Evolutionary conservation across 2,113 vertebrate genomes (phyloP).

Genomic region (Taurulus bubalis): DNA sequence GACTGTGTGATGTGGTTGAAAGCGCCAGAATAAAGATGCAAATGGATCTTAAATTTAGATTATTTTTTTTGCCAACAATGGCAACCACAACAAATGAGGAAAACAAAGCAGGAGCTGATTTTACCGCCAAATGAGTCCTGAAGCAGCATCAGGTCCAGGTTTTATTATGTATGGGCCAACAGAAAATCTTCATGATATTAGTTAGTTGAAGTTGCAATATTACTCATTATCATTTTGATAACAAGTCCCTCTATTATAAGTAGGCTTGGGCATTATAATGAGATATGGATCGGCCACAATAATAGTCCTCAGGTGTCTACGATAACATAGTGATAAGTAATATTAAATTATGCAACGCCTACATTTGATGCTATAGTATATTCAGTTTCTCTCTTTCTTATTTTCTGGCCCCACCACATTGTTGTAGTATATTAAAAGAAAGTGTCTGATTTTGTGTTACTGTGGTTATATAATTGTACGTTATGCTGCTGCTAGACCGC

Average conservation of each 20-base stretch:
- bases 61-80: neutral
- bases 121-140: neutral
- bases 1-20: neutral
- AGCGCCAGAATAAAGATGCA: neutral
- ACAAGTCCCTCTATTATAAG: neutral
- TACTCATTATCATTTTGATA: neutral
- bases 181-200: no score
- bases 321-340: neutral
- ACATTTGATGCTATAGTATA: no score
- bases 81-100: neutral
- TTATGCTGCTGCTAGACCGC: no score
- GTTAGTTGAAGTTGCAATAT: no score
- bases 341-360: neutral
- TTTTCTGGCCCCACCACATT: no score
- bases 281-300: neutral
- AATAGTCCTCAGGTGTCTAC: neutral
- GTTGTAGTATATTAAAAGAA: no score
- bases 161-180: neutral
- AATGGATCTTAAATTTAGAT: neutral
- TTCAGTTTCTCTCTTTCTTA: no score
- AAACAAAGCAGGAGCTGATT: neutral
- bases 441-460: no score
- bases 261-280: neutral
- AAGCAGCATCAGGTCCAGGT: neutral
- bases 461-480: no score